Base-by-base conservation (phyloP, 2,888 invertebrate genomes). In the Aphelenchoides bicaudatus region DNA sequence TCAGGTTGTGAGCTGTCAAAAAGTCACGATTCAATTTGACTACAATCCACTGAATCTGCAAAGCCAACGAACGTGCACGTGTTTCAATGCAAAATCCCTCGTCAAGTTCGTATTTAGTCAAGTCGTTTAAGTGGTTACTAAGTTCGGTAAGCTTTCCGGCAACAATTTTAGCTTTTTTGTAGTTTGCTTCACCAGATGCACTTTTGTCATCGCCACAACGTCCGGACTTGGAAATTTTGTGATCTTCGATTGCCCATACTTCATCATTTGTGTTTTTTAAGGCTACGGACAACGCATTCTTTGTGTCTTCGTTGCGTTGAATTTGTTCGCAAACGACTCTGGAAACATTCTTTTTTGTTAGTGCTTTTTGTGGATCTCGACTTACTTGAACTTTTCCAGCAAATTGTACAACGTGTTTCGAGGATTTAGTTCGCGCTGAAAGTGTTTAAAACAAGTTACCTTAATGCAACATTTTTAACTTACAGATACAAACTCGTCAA, bases 11-110 rank as follows among this genome's bases (percentile, higher is more conserved):
- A 23, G 74, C 74, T 8, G 58, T 55, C 60, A 75, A 62, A 56
- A 76, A 76, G 25, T 58, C 62, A 16, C 64, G 63, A 58, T 72
- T 70, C 25, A 77, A 62, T 5, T 61, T 56, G 19, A 74, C 68
- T 8, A 76, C 65, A 16, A 64, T 61, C 76, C 76, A 76, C 61
- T 76, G 75, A 48, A 75, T 71, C 62, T 76, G 73, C 8, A 70
- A 56, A 2, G 63, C 65, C n/a, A 73, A 48, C 5, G 71, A 70
- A 10, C 70, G 51, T n/a, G 69, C 65, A 10, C 58, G 61, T 47
- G 62, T 57, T 21, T 34, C 58, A 13, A 6, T 13, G 37, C 52
- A 62, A 49, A 67, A 69, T 10, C 73, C 38, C 39, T 70, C 63
- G 38, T 74, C 70, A 57, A 75, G 55, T 25, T 70, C 64, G 43